phyloP scores from a whole-genome alignment of 1,140 invertebrate genomes.

The Sogatella furcifera region DNA sequence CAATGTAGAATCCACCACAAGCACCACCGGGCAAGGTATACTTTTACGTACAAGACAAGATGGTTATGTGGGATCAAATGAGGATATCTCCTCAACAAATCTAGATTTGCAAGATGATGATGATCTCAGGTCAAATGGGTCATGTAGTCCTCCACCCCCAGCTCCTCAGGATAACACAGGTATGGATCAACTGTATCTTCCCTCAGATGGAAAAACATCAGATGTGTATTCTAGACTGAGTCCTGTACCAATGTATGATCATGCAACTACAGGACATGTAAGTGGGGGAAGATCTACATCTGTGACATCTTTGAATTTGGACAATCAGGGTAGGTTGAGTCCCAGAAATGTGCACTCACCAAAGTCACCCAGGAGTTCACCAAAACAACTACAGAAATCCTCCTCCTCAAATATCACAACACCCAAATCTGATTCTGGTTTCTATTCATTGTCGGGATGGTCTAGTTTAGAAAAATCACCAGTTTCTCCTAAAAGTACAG shows the following conservation, averaged over 20 bases:
- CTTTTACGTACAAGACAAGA: constrained; percentile 50
- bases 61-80: constrained; percentile 38
- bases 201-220: no score
- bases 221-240: not conserved
- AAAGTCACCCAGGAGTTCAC: constrained; percentile 59
- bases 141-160: constrained; percentile 64
- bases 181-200: not conserved
- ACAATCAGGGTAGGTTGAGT: constrained; percentile 42
- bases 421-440: constrained; percentile 68
- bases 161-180: constrained; percentile 42
- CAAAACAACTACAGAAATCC: constrained; percentile 52
- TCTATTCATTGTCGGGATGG: constrained; percentile 72
- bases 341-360: constrained; percentile 52
- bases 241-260: constrained; percentile 2
- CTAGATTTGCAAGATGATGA: constrained; percentile 39
- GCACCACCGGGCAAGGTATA: not conserved
- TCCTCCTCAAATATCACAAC: constrained; percentile 48
- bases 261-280: no score
- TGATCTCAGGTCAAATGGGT: constrained; percentile 37
- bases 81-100: constrained; percentile 19
- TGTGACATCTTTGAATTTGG: constrained; percentile 5
- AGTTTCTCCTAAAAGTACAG: constrained; percentile 45
- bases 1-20: not conserved
- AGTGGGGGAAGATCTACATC: constrained; percentile 4
- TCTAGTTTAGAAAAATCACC: constrained; percentile 75